Percentiles rank a stretch among this genome's conserved stretches.
Conservation (phyloP, 2,113 vertebrate species). For the Siniperca chuatsi region DNA sequence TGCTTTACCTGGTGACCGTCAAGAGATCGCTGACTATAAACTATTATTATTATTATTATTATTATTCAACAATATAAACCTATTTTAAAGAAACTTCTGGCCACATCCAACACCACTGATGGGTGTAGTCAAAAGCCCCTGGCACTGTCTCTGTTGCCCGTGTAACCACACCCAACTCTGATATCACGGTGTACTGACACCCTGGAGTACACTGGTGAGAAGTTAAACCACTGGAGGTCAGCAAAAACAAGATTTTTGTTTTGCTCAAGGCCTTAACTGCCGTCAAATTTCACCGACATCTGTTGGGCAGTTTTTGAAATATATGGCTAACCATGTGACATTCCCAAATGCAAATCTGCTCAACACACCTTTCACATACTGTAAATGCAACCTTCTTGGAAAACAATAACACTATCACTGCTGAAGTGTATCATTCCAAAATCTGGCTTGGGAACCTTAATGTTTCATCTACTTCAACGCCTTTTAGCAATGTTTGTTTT, state of each 20-base stretch:
- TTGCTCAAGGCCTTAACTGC: no score
- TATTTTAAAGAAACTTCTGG: background rate
- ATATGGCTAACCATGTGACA: no score
- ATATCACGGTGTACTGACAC: background rate
- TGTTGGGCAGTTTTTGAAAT: background rate
- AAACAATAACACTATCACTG: no score
- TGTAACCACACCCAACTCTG: background rate
- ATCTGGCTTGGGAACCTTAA: background rate
- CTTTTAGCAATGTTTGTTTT: background rate
- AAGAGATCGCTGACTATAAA: background rate
- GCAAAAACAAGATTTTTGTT: no score
- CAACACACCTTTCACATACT: background rate
- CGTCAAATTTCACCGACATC: background rate
- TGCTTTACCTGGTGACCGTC: background rate
- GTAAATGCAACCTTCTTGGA: background rate
- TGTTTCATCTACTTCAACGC: background rate
- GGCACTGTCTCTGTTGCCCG: background rate
- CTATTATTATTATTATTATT: background rate
- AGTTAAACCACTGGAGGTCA: background rate
- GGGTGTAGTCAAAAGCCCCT: no score
- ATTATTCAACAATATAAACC: background rate
- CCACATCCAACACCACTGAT: no score
- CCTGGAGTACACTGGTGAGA: background rate
- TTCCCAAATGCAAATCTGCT: background rate
- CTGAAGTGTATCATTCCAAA: background rate